Evolutionary conservation across 2,888 invertebrate genomes (phyloP).

Genomic region (Cetonia aurata): DNA sequence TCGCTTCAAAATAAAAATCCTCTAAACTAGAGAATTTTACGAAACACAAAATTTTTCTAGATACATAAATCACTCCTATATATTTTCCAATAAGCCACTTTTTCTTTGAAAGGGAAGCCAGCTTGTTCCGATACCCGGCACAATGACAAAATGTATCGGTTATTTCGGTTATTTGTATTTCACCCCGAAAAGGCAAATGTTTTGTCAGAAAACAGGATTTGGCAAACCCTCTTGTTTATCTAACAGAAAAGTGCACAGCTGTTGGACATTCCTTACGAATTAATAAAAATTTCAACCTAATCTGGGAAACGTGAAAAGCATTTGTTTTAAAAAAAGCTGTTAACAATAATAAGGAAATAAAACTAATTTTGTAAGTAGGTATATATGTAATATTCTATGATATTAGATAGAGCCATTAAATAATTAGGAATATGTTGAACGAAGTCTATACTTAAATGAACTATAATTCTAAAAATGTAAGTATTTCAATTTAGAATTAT

Average conservation of each 20-base stretch:
- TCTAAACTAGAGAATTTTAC: too few species aligned
- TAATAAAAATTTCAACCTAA: slow-evolving; percentile 23
- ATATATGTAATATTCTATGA: too few species aligned
- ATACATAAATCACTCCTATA: too few species aligned
- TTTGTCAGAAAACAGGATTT: slow-evolving; percentile 49
- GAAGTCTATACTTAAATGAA: too few species aligned
- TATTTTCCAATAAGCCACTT: slow-evolving; percentile 13
- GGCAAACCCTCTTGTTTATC: slow-evolving; percentile 45
- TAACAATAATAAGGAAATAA: too few species aligned
- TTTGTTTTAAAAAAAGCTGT: not conserved
- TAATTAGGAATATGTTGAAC: too few species aligned
- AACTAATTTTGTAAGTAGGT: too few species aligned
- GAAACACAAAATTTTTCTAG: too few species aligned
- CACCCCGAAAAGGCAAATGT: slow-evolving; percentile 44
- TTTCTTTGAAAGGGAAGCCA: slow-evolving; percentile 7
- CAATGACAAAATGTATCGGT: slow-evolving; percentile 41
- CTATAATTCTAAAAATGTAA: too few species aligned
- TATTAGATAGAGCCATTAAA: too few species aligned
- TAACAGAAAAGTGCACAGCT: slow-evolving; percentile 45
- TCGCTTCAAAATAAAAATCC: too few species aligned
- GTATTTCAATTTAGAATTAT: not conserved
- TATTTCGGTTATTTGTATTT: slow-evolving; percentile 42
- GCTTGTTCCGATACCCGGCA: slow-evolving; percentile 9
- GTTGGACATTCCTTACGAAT: slow-evolving; percentile 37
- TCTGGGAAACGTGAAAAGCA: not conserved